Evolutionary conservation across 2,888 invertebrate genomes (phyloP).

Genomic region (Caenorhabditis panamensis): DNA sequence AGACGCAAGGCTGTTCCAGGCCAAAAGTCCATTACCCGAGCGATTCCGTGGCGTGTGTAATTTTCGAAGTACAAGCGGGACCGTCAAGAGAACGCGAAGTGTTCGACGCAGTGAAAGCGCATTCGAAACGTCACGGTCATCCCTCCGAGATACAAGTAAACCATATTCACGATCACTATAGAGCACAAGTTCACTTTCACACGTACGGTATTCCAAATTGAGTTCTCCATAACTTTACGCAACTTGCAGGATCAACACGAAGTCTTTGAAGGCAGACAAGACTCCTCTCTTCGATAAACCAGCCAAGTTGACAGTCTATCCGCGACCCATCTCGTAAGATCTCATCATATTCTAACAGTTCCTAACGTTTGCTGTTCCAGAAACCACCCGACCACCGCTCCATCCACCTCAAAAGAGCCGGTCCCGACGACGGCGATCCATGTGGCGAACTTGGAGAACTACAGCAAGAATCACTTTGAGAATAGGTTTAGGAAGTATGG

Average conservation of each 20-base stretch:
- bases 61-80: not conserved
- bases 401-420: not conserved
- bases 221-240: not conserved
- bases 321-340: not conserved
- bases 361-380: too few species aligned
- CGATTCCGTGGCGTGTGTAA: slow-evolving; percentile 1
- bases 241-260: not conserved
- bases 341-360: too few species aligned
- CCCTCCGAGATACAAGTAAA: not conserved
- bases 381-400: not conserved
- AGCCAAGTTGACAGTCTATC: too few species aligned
- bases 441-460: not conserved
- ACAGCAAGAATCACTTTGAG: not conserved
- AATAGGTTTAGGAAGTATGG: not conserved
- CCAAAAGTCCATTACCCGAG: not conserved
- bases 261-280: not conserved
- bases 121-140: slow-evolving; percentile 1
- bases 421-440: not conserved
- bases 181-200: not conserved
- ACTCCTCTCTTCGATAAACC: too few species aligned
- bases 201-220: not conserved
- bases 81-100: not conserved
- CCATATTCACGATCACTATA: not conserved
- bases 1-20: too few species aligned
- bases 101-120: not conserved